phyloP scores from a whole-genome alignment of 1,140 invertebrate species.

The Delia radicum region DNA sequence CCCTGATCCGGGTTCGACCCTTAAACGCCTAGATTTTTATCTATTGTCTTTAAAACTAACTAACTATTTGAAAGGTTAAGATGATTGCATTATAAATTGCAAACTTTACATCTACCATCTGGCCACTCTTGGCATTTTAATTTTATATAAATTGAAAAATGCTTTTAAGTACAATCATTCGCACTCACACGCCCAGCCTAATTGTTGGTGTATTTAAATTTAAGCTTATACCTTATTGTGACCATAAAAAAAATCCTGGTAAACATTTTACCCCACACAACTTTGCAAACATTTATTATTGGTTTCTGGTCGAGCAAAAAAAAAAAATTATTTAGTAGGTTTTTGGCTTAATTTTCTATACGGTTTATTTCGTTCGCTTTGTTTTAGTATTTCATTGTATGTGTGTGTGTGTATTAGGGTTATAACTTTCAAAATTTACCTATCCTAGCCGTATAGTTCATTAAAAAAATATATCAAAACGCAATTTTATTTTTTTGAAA shows the following conservation, averaged over 20 bases:
- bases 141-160: neutral
- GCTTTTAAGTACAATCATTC: neutral
- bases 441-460: too few species aligned
- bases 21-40: too few species aligned
- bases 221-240: neutral
- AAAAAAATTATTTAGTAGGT: neutral
- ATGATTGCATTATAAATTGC: neutral
- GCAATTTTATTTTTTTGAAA: too few species aligned
- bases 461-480: too few species aligned
- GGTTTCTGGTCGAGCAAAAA: neutral
- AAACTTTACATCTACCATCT: too few species aligned
- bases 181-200: neutral
- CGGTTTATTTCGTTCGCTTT: neutral
- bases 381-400: neutral
- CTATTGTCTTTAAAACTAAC: too few species aligned
- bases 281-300: conserved; percentile 3
- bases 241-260: neutral
- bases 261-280: neutral
- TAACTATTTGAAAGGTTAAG: too few species aligned
- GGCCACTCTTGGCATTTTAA: neutral
- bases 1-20: too few species aligned
- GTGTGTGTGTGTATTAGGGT: neutral
- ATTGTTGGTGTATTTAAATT: neutral
- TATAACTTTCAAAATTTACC: too few species aligned
- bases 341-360: neutral